Evolutionary conservation across 2,888 invertebrate genomes (phyloP).

Genomic region (Nomada lathburiana): DNA sequence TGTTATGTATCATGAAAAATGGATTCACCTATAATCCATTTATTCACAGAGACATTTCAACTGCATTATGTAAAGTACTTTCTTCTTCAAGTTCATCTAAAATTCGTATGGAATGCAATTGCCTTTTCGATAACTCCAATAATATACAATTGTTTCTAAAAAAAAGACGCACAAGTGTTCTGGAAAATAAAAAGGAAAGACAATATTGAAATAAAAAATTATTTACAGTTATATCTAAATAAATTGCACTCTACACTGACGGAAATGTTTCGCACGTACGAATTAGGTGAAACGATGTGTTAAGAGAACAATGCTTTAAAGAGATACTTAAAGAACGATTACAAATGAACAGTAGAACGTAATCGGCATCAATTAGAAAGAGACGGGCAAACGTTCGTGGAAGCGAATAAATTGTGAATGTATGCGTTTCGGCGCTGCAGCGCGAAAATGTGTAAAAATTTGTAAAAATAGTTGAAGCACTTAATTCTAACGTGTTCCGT

Average conservation of each 20-base stretch:
- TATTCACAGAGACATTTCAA: neutral
- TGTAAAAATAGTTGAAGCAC: conserved; percentile 24
- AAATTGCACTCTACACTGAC: neutral
- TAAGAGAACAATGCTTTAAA: neutral
- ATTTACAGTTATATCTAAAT: too few species aligned
- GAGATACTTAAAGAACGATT: neutral
- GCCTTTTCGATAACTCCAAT: too few species aligned
- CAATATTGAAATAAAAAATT: too few species aligned
- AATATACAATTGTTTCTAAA: neutral
- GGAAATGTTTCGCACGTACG: neutral
- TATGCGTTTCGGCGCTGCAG: neutral
- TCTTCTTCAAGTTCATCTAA: neutral
- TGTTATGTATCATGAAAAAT: neutral
- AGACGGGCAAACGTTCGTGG: neutral
- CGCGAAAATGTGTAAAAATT: conserved; percentile 16
- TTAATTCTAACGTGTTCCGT: neutral
- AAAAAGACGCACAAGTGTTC: neutral
- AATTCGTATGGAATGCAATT: neutral
- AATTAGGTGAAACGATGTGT: neutral
- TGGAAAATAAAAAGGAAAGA: too few species aligned
- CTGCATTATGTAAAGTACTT: neutral
- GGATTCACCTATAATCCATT: neutral
- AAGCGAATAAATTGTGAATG: neutral
- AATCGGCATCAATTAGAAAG: neutral
- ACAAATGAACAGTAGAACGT: neutral